Evolutionary conservation across 2,113 vertebrate genomes (phyloP), one percentile per base, ranked within the genome.

Genomic region (Spea multiplicata): DNA sequence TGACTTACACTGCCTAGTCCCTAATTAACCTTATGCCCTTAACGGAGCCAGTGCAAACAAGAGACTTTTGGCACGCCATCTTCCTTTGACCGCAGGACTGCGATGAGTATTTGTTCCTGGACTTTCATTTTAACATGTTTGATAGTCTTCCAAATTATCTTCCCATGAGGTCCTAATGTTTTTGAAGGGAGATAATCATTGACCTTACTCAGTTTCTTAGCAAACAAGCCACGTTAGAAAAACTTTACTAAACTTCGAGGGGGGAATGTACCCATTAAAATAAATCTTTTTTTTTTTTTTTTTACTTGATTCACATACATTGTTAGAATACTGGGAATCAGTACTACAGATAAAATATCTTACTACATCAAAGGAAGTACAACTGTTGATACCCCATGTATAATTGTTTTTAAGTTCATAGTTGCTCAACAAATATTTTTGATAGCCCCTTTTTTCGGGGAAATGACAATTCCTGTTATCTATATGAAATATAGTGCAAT

Each of bases 21-120:
- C 83, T 85, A 86, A 90, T 89, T 90, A 89, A 89, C 86, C 89
- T 84, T 49, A 64, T 55, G 81, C 81, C 83, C 12, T 65, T 8
- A 82, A 80, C 68, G 6, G 49, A 14, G 82, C 53, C 66, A 76
- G 71, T 81, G 69, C 77, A 73, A 82, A 84, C 59, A 61, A 75
- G 75, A 81, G n/a, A 30, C 5, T 84, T 66, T 79, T 64, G 66
- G 83, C 66, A 65, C 73, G 78, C 71, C 68, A 83, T 5, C 46
- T 68, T 47, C 61, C 16, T 79, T 16, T 69, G 76, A 65, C 48
- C 69, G 61, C 62, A 80, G 80, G 13, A n/a, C 12, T 12, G 4
- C 75, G 61, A 81, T 52, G 78, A 61, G 3, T 30, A 59, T 52
- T 84, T 75, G 81, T 30, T 71, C 16, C 3, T 73, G 14, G 46